Conservation (phyloP, 2,888 invertebrate species). For the Polydesmus complanatus region DNA sequence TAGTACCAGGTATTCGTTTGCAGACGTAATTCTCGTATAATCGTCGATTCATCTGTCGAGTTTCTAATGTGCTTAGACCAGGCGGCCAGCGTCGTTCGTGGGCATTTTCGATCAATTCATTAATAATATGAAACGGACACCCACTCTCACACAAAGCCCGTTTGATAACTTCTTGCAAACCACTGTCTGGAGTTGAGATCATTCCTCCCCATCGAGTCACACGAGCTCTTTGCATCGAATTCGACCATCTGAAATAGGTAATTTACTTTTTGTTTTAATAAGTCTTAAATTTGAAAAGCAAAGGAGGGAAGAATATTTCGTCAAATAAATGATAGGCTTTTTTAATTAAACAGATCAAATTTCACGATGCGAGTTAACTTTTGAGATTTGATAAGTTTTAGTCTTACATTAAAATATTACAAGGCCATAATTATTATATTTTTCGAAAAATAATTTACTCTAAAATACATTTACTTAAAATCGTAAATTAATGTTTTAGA, state of each 20-base stretch:
- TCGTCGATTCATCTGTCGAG: constrained; percentile 80
- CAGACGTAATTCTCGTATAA: constrained; percentile 90
- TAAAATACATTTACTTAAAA: no score
- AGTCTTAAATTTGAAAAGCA: constrained; percentile 5
- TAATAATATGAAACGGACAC: constrained; percentile 82
- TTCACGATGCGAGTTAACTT: no score
- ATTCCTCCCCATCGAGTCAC: constrained; percentile 96
- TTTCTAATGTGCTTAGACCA: constrained; percentile 77
- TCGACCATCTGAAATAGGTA: constrained; percentile 53
- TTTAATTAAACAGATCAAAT: no score
- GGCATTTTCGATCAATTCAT: constrained; percentile 92
- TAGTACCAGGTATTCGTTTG: constrained; percentile 66
- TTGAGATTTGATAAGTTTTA: no score
- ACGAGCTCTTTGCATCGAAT: constrained; percentile 62
- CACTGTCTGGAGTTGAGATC: constrained; percentile 94
- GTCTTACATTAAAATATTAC: no score
- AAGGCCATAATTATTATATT: no score
- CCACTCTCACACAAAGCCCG: constrained; percentile 83
- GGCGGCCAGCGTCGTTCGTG: constrained; percentile 93
- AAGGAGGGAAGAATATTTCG: no score
- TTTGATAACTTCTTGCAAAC: constrained; percentile 84
- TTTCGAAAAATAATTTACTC: no score
- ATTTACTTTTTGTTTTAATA: background rate
- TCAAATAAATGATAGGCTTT: no score
- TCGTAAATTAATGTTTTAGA: no score